Base-by-base conservation (phyloP, 1,140 invertebrate genomes). In the Drosophila gunungcola region DNA sequence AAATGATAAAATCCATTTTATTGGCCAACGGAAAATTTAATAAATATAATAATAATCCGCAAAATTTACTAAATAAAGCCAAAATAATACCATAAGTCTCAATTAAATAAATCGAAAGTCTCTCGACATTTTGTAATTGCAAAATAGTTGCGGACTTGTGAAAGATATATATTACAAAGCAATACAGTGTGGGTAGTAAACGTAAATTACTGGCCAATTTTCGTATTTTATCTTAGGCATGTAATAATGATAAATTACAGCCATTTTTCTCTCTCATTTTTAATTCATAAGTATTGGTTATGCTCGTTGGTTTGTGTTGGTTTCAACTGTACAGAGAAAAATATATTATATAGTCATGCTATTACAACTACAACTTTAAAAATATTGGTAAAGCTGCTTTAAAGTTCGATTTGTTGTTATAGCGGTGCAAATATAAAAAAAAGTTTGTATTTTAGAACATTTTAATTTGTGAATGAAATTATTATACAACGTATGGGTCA, bases 251-350 rank as follows among this genome's bases (percentile, higher is more conserved):
- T 6, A 65, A 68, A 68, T 68, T 65, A 68, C 60, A n/a, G 32
- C 13, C 38, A 51, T 51, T 64, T 63, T 63, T 48, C 21, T 29
- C 49, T 42, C 29, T 9, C 29, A 34, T 25, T 62, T 34, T 34
- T 43, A 62, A 52, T 68, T 63, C 45, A 67, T 67, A 67, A 67
- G 32, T 25, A 68, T 68, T 63, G 45, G 48, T 52, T 68, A 68
- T 65, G 60, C 60, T 34, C 10, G 29, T n/a, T 32, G 56, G 34
- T 9, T 62, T 49, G 63, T 13, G 34, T 67, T 36, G 58, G 57
- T n/a, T 51, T 34, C n/a, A 29, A 16, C 10, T 34, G 46, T 60
- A 68, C 58, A 12, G 21, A 25, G 25, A 65, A 11, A 36, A 55
- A 61, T 16, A 21, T 38, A 38, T 10, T 3, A 38, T 7, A 3